These are phyloP conservation scores for Acanthisitta chloris DNA, from an alignment of 2,113 vertebrate species.

Conservation along the genomic window DNA sequence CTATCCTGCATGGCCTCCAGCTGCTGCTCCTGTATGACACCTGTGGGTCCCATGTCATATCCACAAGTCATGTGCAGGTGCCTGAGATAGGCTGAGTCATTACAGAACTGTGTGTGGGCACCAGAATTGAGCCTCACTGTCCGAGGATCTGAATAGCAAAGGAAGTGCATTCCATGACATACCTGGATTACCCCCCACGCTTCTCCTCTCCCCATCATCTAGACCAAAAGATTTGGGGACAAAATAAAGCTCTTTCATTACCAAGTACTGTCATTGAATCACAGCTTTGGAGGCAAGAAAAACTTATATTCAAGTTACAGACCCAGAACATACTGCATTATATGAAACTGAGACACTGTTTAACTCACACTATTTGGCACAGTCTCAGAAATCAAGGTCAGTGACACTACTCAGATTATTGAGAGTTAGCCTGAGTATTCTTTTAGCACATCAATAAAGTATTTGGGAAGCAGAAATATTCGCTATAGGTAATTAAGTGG, in stretches of 20 bases:
- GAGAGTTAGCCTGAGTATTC: not conserved
- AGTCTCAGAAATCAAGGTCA: not conserved
- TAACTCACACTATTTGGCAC: not conserved
- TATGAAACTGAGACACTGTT: not conserved
- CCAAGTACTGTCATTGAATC: not conserved
- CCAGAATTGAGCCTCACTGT: accelerated
- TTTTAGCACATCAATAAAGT: not conserved
- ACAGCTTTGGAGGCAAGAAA: not conserved
- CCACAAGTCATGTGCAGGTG: not conserved
- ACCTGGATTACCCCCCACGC: not conserved
- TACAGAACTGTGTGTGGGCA: not conserved
- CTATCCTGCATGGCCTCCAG: not conserved
- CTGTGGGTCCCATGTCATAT: not conserved
- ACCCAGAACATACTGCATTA: not conserved
- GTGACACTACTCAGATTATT: not conserved
- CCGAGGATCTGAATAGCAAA: not conserved
- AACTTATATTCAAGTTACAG: not conserved
- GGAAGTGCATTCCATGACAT: not conserved
- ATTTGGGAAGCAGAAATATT: not conserved
- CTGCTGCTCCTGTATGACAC: not conserved
- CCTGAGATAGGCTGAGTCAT: accelerated
- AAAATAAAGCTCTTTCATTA: not conserved
- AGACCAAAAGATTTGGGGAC: not conserved
- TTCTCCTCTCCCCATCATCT: not conserved
- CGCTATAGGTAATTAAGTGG: not conserved